Evolutionary conservation across 2,888 invertebrate genomes (phyloP), one percentile per base, ranked within the genome.

Genomic region (Catocala fraxini): DNA sequence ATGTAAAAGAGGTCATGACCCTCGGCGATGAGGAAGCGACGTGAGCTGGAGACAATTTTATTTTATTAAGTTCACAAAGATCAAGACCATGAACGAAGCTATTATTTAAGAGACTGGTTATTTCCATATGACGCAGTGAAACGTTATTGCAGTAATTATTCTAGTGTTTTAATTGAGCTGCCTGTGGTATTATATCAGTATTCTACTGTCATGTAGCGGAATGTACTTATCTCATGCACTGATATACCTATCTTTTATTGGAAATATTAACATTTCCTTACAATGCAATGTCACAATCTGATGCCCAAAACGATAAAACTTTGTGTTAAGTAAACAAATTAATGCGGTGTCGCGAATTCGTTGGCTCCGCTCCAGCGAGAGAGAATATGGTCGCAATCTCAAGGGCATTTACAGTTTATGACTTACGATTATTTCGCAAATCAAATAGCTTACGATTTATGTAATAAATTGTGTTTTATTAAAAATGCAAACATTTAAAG

Each of bases 281-380:
- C 45, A 66, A 63, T 55, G 62, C 63, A 58, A 70, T 78, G 73
- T 79, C 70, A 73, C 71, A 74, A 72, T 65, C 58, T 57, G 51
- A 66, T 65, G 62, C 58, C 68, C 68, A 64, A 77, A 75, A 73
- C 73, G 63, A 81, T 80, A 76, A 80, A 82, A 74, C 59, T 77
- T 48, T 63, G 68, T 80, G 75, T 77, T 77, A 76, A 77, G 70
- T 78, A 79, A 78, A 78, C 81, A 84, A 89, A 88, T 86, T 83
- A 88, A 86, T 84, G 83, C 79, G 77, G 77, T 79, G 82, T 85
- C 72, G 83, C 79, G 82, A 88, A 87, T 85, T 77, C 71, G 67
- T 89, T 92, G 91, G 91, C 90, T 81, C 47, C 72, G 75, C 65
- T 87, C 92, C 91, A 90, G 80, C 75, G 66, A 70, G 70, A 70